Conservation (phyloP, 53 echinoderm and acorn worm species). For the Henricia sp. region DNA sequence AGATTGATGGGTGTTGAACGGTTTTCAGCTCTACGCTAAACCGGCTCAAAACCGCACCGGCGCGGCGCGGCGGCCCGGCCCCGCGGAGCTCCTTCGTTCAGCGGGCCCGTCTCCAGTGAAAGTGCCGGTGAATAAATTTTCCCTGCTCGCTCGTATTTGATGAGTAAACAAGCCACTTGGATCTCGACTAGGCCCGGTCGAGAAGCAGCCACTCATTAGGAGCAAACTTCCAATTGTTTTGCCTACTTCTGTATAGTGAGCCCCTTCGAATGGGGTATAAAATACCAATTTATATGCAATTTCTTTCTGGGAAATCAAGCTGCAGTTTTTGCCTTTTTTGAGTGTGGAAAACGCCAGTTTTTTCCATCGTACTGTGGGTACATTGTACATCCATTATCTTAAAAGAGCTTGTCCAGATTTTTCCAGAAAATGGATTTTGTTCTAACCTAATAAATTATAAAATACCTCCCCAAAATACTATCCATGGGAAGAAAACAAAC, state of each 20-base stretch:
- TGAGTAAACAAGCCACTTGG: constrained; percentile 34
- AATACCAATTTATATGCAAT: constrained; percentile 49
- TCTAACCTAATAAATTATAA: no score
- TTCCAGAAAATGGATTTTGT: no score
- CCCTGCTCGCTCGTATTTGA: constrained; percentile 16
- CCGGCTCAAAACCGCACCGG: no score
- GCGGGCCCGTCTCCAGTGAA: constrained; percentile 24
- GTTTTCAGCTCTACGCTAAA: background rate
- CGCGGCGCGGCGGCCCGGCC: background rate
- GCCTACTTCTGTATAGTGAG: background rate
- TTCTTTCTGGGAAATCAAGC: background rate
- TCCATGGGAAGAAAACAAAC: no score
- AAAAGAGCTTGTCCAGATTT: no score
- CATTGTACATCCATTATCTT: no score
- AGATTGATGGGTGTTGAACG: constrained; percentile 11
- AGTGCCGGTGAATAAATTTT: constrained; percentile 52
- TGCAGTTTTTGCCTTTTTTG: no score
- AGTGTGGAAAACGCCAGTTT: no score
- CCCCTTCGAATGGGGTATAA: background rate
- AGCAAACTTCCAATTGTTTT: background rate
- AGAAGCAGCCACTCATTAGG: constrained; percentile 22
- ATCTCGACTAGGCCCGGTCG: background rate
- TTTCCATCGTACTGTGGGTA: no score
- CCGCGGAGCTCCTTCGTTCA: background rate
- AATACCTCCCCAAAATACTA: no score